phyloP scores from a whole-genome alignment of 2,113 vertebrate genomes.

The Ceyx melanurus region DNA sequence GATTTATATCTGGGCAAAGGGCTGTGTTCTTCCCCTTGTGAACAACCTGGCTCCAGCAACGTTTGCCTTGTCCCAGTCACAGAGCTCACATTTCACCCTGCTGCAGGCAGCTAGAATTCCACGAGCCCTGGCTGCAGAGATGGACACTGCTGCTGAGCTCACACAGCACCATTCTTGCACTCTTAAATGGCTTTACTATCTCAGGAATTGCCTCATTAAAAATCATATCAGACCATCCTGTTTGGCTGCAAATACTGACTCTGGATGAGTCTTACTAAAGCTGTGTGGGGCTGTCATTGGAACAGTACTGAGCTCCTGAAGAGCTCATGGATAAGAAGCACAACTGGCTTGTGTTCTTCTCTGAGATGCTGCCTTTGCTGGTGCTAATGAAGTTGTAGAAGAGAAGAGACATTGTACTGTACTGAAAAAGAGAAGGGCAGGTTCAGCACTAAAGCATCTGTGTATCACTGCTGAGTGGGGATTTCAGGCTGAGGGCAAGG shows the following conservation, averaged over 20 bases:
- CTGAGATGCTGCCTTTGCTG: constrained; percentile 23
- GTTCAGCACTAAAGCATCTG: background rate
- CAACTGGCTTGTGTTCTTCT: background rate
- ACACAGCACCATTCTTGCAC: background rate
- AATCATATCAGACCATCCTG: background rate
- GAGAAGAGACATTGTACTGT: background rate
- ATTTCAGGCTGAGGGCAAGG: background rate
- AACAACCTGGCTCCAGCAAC: constrained; percentile 47
- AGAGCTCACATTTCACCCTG: background rate
- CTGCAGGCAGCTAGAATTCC: background rate
- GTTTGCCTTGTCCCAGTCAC: constrained; percentile 30
- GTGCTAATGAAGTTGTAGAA: background rate
- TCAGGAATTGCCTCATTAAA: background rate
- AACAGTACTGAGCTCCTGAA: background rate
- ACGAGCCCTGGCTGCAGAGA: background rate
- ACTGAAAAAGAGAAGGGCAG: background rate
- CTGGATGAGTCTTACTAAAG: background rate
- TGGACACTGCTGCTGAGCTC: background rate
- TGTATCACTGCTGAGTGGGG: background rate
- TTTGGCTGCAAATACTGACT: background rate
- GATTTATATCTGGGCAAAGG: constrained; percentile 54
- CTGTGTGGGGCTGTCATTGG: background rate
- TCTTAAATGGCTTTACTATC: background rate
- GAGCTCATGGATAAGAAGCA: background rate
- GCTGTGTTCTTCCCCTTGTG: constrained; percentile 41